Base-by-base conservation (phyloP, 2,797 vertebrate species). In the Pseudopleuronectes americanus region DNA sequence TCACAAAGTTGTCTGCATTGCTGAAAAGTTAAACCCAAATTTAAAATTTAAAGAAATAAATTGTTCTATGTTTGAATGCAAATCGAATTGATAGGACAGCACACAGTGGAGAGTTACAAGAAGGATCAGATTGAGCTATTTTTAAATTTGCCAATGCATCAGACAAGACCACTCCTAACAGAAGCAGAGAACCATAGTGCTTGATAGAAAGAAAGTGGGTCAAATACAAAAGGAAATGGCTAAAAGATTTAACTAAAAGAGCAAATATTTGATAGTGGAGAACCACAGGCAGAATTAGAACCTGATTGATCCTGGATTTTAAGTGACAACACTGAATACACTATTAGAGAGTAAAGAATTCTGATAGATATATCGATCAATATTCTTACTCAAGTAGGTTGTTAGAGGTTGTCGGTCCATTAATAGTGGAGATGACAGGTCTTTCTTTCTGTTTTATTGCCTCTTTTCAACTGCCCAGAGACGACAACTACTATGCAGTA, bases 181-280 rank as follows among this genome's bases (percentile, higher is more conserved):
- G n/a, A n/a, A 14, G 16, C 33, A 33, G 51, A 14, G 17, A 21
- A 49, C 14, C 38, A 36, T 1, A 28, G 21, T 31, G 28, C 28
- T 31, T 31, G 28, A 31, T 31, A 31, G 28, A 31, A 31, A 21
- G 47, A 64, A 76, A 72, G 13, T 69, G 43, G 70, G 61, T 61
- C 66, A 71, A 56, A 64, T 33, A 63, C 47, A 65, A 61, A 75
- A 31, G 53, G 55, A 71, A 49, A 7, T 52, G 57, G 54, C 28
- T 66, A 45, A 65, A 33, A 22, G 36, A 51, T 57, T 57, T 31
- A 21, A 64, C 33, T 66, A n/a, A 68, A 73, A 55, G 59, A 64
- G 14, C 23, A 68, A 78, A 68, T 53, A 68, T 28, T 38, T 64
- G 4, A 61, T 54, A 51, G 26, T 38, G 26, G 56, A 57, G 62